These are phyloP conservation scores for Cryptocephalus moraei DNA, from an alignment of 2,888 invertebrate genomes.

Conservation along the genomic window DNA sequence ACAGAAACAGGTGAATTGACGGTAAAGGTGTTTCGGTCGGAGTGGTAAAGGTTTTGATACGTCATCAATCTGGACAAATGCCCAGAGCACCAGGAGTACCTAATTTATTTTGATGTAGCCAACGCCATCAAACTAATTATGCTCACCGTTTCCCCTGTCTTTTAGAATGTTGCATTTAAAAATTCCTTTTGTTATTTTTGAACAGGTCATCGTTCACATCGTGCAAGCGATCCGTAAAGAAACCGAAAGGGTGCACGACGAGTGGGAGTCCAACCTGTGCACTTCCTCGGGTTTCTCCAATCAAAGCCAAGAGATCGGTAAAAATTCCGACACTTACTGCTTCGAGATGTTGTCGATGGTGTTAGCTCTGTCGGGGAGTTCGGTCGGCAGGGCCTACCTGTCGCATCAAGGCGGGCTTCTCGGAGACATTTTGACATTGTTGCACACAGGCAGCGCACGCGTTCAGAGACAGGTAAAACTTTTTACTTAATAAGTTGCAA, in stretches of 20 bases:
- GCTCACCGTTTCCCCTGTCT: too few species aligned
- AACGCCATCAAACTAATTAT: too few species aligned
- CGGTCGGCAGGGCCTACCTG: conserved; percentile 80
- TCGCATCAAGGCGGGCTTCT: conserved; percentile 82
- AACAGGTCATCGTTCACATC: conserved; percentile 75
- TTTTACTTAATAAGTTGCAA: too few species aligned
- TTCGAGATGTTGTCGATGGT: conserved; percentile 97
- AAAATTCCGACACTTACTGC: conserved; percentile 80
- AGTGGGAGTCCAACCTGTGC: conserved; percentile 71
- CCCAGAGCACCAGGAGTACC: too few species aligned
- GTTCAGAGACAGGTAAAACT: conserved; percentile 84
- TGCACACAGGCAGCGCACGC: conserved; percentile 90
- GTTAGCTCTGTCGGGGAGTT: conserved; percentile 83
- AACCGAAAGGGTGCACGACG: conserved; percentile 74
- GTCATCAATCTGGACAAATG: background rate
- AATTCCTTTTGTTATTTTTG: too few species aligned
- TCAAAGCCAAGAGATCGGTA: conserved; percentile 37
- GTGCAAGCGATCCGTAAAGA: conserved; percentile 87
- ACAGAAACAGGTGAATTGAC: conserved; percentile 67
- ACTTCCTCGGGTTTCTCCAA: conserved; percentile 36
- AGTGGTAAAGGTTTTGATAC: background rate
- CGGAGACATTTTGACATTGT: conserved; percentile 70
- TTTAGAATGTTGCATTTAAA: too few species aligned
- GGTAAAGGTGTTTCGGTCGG: too few species aligned
- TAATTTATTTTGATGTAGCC: too few species aligned